These are phyloP conservation scores for Oryctolagus cuniculus DNA, from an alignment of 2,113 vertebrate genomes.

Conservation along the genomic window mOryCun1.1 NC_091450.1:27674501-27675000, in stretches of 20 bases:
- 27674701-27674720: background rate
- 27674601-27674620: background rate
- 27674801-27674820: background rate
- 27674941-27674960: too few species aligned
- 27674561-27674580: background rate
- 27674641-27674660: background rate
- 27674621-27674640: background rate
- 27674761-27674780: background rate
- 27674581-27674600: background rate
- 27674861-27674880: background rate
- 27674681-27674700: background rate
- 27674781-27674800: too few species aligned
- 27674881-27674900: background rate
- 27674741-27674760: too few species aligned
- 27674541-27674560: background rate
- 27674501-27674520: background rate
- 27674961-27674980: background rate
- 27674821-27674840: background rate
- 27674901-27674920: background rate
- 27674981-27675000: background rate
- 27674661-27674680: background rate
- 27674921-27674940: accelerated
- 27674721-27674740: background rate
- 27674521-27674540: background rate
- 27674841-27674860: background rate